phyloP scores from a whole-genome alignment of 2,113 vertebrate genomes.

The Athene noctua region DNA sequence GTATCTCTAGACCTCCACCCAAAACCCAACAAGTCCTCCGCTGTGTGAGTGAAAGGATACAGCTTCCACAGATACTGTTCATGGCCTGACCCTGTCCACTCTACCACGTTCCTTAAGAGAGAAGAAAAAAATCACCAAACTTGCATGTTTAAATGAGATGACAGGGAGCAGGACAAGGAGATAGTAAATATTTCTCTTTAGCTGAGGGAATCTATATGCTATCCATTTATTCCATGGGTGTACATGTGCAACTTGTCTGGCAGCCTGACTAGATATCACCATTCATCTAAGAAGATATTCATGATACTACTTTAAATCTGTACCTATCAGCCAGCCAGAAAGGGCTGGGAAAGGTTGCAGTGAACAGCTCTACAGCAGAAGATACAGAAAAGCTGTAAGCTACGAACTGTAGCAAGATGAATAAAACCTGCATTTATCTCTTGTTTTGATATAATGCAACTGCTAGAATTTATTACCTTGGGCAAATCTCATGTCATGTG shows the following conservation, averaged over 20 bases:
- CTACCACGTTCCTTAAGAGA: fast-evolving
- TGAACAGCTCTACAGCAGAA: background rate
- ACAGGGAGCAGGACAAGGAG: background rate
- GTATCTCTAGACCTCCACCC: background rate
- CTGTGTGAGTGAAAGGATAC: background rate
- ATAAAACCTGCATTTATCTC: background rate
- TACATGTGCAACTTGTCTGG: background rate
- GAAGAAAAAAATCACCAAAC: background rate
- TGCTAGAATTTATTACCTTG: background rate
- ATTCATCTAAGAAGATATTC: background rate
- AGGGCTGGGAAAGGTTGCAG: background rate
- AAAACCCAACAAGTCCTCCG: background rate
- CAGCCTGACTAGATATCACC: background rate
- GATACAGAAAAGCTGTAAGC: background rate
- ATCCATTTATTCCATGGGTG: background rate
- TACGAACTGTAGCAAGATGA: background rate
- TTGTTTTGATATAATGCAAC: background rate
- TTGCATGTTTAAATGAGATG: fast-evolving
- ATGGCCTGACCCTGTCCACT: background rate
- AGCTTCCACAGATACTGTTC: background rate
- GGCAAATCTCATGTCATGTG: background rate
- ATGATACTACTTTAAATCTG: background rate
- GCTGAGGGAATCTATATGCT: background rate
- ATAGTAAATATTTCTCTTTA: background rate
- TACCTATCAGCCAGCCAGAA: background rate